phyloP scores from a whole-genome alignment of 2,113 vertebrate species.

The Pelodiscus sinensis region DNA sequence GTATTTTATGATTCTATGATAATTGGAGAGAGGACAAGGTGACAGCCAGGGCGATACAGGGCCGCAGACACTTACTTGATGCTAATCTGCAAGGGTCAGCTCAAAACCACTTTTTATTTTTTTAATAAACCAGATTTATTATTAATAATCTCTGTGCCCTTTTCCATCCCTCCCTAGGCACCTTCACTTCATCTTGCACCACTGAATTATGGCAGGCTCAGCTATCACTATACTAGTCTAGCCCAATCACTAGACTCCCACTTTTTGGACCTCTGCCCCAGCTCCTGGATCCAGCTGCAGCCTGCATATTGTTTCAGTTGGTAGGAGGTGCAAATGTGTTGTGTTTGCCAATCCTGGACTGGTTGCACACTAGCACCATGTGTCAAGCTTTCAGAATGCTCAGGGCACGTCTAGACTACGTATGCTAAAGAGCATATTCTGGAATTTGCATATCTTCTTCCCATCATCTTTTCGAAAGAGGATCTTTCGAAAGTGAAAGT shows the following conservation, averaged over 20 bases:
- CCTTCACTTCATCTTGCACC: background rate
- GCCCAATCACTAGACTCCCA: background rate
- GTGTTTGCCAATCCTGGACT: background rate
- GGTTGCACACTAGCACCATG: background rate
- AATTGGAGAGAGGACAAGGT: slow-evolving; percentile 59
- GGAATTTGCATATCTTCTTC: too few species aligned
- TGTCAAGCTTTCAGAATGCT: background rate
- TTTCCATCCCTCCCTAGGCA: background rate
- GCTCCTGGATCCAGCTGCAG: slow-evolving; percentile 21
- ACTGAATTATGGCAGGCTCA: background rate
- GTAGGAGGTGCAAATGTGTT: background rate
- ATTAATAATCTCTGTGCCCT: background rate
- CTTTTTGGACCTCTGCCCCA: background rate
- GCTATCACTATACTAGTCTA: background rate
- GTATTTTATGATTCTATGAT: too few species aligned
- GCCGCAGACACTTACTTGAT: slow-evolving; percentile 68
- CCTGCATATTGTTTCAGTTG: background rate
- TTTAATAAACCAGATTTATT: slow-evolving; percentile 60
- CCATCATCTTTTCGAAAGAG: too few species aligned
- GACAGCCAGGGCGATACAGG: slow-evolving; percentile 68
- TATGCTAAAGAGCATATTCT: too few species aligned
- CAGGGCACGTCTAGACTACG: too few species aligned
- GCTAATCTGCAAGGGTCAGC: slow-evolving; percentile 68
- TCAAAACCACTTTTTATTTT: background rate
- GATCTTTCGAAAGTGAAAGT: too few species aligned